These are phyloP conservation scores for Uropetala carovei DNA, from an alignment of 2,888 invertebrate genomes.

Conservation along the genomic window DNA sequence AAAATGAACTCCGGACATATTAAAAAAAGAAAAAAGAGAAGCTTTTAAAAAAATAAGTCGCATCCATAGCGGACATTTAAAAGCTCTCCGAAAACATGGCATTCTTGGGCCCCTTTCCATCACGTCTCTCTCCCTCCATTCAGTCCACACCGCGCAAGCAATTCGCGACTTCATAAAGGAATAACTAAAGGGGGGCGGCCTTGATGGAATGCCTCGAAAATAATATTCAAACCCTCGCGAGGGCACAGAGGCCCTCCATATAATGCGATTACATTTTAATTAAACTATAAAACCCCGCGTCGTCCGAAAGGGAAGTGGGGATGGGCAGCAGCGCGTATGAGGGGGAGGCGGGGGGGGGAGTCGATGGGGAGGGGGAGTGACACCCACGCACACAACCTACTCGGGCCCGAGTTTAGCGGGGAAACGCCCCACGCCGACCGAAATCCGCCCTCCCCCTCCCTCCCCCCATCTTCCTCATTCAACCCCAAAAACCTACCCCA, in stretches of 20 bases:
- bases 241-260: conserved; percentile 31
- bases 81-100: background rate
- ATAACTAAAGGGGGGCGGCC: conserved; percentile 5
- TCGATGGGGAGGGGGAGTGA: conserved; percentile 5
- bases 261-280: conserved; percentile 63
- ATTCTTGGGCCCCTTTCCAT: background rate
- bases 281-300: conserved; percentile 59
- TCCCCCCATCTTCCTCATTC: background rate
- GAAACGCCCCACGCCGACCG: conserved; percentile 54
- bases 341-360: background rate
- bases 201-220: conserved; percentile 61
- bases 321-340: background rate
- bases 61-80: background rate
- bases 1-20: conserved; percentile 44
- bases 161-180: conserved; percentile 56
- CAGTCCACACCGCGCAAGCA: background rate
- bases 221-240: conserved; percentile 44
- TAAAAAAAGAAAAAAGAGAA: background rate
- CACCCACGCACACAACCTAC: conserved; percentile 46
- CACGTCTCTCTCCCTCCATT: background rate
- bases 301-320: background rate
- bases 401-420: conserved; percentile 30
- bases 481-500: conserved; percentile 52
- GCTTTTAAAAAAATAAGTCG: conserved; percentile 37
- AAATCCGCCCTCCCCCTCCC: conserved; percentile 29